These are phyloP conservation scores for Steinernema carpocapsae DNA, from an alignment of 2,888 invertebrate species.

Conservation along the genomic window DNA sequence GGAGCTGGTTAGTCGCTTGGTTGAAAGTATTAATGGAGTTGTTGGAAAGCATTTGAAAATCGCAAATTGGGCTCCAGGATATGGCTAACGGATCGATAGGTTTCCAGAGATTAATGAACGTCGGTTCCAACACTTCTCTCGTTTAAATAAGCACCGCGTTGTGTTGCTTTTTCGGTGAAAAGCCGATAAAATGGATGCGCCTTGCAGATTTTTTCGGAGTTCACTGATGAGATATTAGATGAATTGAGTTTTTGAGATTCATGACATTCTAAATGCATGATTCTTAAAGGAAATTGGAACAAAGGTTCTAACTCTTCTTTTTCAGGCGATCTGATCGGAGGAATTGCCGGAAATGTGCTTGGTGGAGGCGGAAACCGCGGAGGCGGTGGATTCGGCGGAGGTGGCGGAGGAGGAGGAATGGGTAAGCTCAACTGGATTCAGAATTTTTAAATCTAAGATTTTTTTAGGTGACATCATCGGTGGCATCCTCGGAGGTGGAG, in stretches of 20 bases:
- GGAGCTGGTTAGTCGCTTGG: background rate
- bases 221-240: slow-evolving; percentile 50
- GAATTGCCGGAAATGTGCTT: slow-evolving; percentile 59
- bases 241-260: too few species aligned
- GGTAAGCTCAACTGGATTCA: too few species aligned
- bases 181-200: background rate
- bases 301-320: slow-evolving; percentile 47
- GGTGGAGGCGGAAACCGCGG: slow-evolving; percentile 48
- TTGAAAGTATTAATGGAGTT: background rate
- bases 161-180: too few species aligned
- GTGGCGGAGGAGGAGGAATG: slow-evolving; percentile 51
- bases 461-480: slow-evolving; percentile 62
- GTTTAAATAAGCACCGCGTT: too few species aligned
- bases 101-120: too few species aligned
- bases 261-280: too few species aligned
- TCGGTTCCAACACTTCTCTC: too few species aligned
- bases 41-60: too few species aligned
- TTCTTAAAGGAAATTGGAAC: too few species aligned
- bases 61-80: too few species aligned
- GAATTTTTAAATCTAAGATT: too few species aligned
- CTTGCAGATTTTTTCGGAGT: slow-evolving; percentile 38
- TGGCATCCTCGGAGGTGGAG: slow-evolving; percentile 62
- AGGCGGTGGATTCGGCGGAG: slow-evolving; percentile 51
- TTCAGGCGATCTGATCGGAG: slow-evolving; percentile 63
- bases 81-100: too few species aligned